Base-by-base conservation (phyloP, 1,140 invertebrate species). In the Scaptodrosophila lebanonensis region DNA sequence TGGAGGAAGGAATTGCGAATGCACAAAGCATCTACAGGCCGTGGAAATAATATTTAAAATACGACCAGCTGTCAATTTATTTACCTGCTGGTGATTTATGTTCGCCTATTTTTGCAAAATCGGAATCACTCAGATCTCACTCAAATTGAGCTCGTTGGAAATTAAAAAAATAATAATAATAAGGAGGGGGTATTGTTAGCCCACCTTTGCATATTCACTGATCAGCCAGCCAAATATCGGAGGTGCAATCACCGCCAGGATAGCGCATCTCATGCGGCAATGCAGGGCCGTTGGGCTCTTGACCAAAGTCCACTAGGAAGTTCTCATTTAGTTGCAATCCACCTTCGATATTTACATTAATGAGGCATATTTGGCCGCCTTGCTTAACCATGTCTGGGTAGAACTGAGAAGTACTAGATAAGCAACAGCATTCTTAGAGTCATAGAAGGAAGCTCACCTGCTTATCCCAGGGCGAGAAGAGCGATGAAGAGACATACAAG, bases 201-300 rank as follows among this genome's bases (percentile, higher is more conserved):
- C n/a, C n/a, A n/a, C n/a, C n/a, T n/a, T n/a, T n/a, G n/a, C n/a
- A n/a, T n/a, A n/a, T n/a, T n/a, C n/a, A n/a, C n/a, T n/a, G n/a
- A n/a, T n/a, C n/a, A n/a, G 89, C 89, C 43, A 96, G 75, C 95
- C 95, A 99, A 88, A 99, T 98, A 69, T 99, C 97, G 0, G 97
- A 98, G 4, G 96, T 97, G 76, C 97, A 98, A 87, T 99, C 97
- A 27, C 97, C 97, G 27, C 96, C 96, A 3, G 96, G 96, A 87
- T 97, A 97, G 90, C 97, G 92, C 90, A 98, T 97, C 89, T 99
- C 98, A 87, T 99, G 98, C 9, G 97, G 95, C 30, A 98, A 85
- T 1, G 93, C 89, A 15, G 97, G 94, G 6, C 97, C 97, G 83
- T 93, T 90, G 12, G 95, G 95, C 84, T 97, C 95, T 17, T 90